Percentiles rank a stretch among this genome's conserved stretches.
phyloP scores from a whole-genome alignment of 2,888 invertebrate genomes.

The Strigamia transsilvanica region DNA sequence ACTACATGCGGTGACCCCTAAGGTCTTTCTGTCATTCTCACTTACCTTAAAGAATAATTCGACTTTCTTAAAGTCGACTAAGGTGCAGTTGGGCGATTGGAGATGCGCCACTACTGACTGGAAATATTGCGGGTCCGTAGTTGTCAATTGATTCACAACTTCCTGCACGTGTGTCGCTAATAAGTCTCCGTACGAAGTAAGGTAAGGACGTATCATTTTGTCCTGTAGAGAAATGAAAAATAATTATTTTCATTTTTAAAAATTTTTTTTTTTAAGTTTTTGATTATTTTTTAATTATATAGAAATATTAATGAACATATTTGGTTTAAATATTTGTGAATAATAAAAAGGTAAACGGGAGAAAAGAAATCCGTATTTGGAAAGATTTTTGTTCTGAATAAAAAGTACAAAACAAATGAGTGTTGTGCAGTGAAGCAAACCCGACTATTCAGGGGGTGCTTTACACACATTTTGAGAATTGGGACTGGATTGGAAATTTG shows the following conservation, averaged over 20 bases:
- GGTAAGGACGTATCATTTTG: constrained; percentile 58
- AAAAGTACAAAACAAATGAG: background rate
- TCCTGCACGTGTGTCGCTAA: constrained; percentile 58
- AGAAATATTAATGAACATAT: no score
- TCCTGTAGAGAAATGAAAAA: constrained; percentile 55
- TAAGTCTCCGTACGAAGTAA: constrained; percentile 58
- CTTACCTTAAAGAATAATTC: constrained; percentile 58
- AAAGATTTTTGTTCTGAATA: no score
- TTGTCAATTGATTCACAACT: constrained; percentile 57
- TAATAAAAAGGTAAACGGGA: background rate
- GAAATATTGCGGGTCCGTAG: constrained; percentile 58
- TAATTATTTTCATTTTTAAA: background rate
- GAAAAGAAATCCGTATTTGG: background rate
- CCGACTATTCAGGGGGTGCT: background rate
- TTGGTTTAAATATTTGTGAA: background rate
- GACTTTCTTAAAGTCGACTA: constrained; percentile 58
- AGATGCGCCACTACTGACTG: constrained; percentile 58
- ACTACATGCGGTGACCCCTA: background rate
- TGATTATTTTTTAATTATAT: no score
- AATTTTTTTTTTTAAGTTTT: background rate
- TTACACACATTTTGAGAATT: background rate
- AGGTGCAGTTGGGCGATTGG: constrained; percentile 57
- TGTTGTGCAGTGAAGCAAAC: constrained; percentile 11
- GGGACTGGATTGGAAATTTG: background rate
- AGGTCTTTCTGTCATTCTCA: background rate